These are phyloP conservation scores for Bombylius discolor DNA, from an alignment of 2,888 invertebrate genomes.

Conservation along the genomic window DNA sequence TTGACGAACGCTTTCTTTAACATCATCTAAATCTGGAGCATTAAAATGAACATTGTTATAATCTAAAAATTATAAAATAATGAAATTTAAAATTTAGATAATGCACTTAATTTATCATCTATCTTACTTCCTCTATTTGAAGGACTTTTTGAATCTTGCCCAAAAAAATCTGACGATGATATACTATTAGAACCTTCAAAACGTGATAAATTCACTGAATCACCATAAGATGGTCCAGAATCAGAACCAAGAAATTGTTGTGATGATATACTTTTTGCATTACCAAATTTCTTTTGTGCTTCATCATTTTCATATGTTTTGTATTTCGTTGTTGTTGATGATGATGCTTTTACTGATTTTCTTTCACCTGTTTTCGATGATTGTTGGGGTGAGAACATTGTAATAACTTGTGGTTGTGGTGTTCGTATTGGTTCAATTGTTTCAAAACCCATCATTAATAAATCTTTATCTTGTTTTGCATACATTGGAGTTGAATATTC, in stretches of 20 bases:
- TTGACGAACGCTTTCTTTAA: slow-evolving; percentile 91
- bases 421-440: slow-evolving; percentile 34
- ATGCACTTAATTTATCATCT: not conserved
- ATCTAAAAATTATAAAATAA: slow-evolving; percentile 16
- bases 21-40: slow-evolving; percentile 81
- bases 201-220: slow-evolving; percentile 47
- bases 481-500: slow-evolving; percentile 33
- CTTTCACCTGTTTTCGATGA: slow-evolving; percentile 5
- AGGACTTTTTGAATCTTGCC: slow-evolving; percentile 25
- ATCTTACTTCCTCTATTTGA: slow-evolving; percentile 13
- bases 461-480: slow-evolving; percentile 27
- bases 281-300: slow-evolving; percentile 91
- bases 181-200: slow-evolving; percentile 93
- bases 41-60: slow-evolving; percentile 35
- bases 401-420: slow-evolving; percentile 29
- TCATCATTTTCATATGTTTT: slow-evolving; percentile 44
- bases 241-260: slow-evolving; percentile 87
- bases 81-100: too few species aligned
- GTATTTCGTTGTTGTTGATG: slow-evolving; percentile 9
- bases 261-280: slow-evolving; percentile 95
- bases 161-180: slow-evolving; percentile 91
- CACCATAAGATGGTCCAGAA: slow-evolving; percentile 39
- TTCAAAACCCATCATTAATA: slow-evolving; percentile 33
- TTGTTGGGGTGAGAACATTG: slow-evolving; percentile 26
- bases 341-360: not conserved